These are phyloP conservation scores for Morone chrysops DNA, from an alignment of 2,113 vertebrate species.

Conservation along the genomic window DNA sequence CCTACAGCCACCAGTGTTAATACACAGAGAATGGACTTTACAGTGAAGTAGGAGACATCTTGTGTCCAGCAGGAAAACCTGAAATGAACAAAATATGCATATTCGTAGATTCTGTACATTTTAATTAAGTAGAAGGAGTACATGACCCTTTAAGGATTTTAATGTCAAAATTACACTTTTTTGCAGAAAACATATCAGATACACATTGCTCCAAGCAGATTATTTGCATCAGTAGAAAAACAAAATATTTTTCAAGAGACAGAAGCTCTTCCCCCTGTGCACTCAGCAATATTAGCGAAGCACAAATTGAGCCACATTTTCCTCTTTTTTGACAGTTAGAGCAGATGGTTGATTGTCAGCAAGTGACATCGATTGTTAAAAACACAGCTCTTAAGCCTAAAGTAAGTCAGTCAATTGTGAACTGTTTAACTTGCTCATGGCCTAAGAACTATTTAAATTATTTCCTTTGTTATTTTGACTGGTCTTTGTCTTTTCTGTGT, in stretches of 20 bases:
- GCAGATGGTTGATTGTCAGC: conserved; percentile 15
- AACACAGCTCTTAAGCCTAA: background rate
- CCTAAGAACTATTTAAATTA: background rate
- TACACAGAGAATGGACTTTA: no score
- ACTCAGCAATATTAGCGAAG: conserved; percentile 1
- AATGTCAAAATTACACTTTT: no score
- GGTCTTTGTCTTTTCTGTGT: background rate
- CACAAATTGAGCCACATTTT: conserved; percentile 9
- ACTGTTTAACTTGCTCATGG: background rate
- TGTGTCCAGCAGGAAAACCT: no score
- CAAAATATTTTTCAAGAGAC: background rate
- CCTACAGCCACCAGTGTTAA: no score
- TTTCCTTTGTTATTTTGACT: background rate
- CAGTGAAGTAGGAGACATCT: no score
- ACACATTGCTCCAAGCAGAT: no score
- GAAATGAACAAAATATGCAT: no score
- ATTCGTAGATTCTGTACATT: no score
- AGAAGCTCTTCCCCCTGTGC: background rate
- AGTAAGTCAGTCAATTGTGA: background rate
- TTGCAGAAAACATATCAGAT: no score
- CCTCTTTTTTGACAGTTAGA: conserved; percentile 14
- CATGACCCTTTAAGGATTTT: no score
- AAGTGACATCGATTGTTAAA: conserved; percentile 10
- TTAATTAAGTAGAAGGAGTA: no score
- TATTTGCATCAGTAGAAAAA: background rate